Base-by-base conservation (phyloP, 2,113 vertebrate genomes). In the Ellobius talpinus region DNA sequence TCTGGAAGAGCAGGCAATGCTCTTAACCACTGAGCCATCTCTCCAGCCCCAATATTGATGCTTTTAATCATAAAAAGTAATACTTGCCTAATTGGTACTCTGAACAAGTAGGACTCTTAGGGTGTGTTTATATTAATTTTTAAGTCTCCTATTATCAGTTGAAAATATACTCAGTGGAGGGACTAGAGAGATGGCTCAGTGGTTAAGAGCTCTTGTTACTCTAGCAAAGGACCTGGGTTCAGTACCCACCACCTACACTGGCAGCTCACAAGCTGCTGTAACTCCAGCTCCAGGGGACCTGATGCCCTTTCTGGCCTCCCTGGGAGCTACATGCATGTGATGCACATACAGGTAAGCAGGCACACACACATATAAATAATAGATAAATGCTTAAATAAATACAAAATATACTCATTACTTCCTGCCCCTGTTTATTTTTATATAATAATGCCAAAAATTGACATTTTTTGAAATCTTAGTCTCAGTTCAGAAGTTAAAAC, bases 41-140 rank as follows among this genome's bases (percentile, higher is more conserved):
- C n/a, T n/a, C n/a, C n/a, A n/a, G n/a, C n/a, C n/a, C n/a, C n/a
- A n/a, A n/a, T n/a, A n/a, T 66, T 89, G 63, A 24, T 47, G 47
- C 94, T 52, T 95, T 92, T 93, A 70, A 92, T 93, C 24, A 92
- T 61, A 45, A 90, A 94, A 87, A 65, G 31, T 76, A 74, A 89
- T 89, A 68, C 31, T 74, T 90, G 10, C 89, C 3, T 89, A 72
- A 82, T 42, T 85, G 70, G 11, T 66, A 65, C 36, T n/a, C 93
- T 91, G 66, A 95, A 84, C 12, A 94, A 73, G 29, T 16, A 90
- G 63, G n/a, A 36, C n/a, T 94, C 42, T 73, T 70, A 21, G 47
- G 7, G 65, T 90, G 24, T 52, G 58, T 91, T 76, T 1, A 29
- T 63, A 84, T 61, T 85, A 45, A 36, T 39, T 31, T 73, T 86